Evolutionary conservation across 2,888 invertebrate genomes (phyloP).

Genomic region (Drosophila anceps): DNA sequence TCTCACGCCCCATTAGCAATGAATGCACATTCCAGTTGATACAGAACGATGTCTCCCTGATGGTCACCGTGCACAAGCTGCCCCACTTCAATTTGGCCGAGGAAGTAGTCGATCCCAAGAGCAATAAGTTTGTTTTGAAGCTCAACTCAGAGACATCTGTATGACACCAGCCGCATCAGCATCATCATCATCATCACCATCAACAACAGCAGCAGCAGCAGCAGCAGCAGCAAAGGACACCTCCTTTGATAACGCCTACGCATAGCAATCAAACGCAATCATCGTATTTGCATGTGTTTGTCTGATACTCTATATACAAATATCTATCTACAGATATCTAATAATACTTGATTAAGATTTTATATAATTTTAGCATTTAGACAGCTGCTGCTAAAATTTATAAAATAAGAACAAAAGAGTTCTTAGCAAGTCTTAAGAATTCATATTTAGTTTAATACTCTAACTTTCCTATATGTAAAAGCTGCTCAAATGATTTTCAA

Average conservation of each 20-base stretch:
- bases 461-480: neutral
- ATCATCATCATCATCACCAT: conserved; percentile 57
- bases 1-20: conserved; percentile 93
- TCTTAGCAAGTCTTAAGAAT: neutral
- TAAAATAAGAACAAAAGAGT: neutral
- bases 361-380: neutral
- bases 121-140: conserved; percentile 96
- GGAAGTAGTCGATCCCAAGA: conserved; percentile 98
- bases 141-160: conserved; percentile 98
- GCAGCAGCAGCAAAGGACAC: conserved; percentile 48
- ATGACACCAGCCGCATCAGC: conserved; percentile 87
- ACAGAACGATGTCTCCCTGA: conserved; percentile 95
- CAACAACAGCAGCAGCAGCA: conserved; percentile 36
- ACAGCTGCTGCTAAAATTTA: neutral
- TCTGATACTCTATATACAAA: conserved; percentile 70
- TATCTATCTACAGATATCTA: neutral
- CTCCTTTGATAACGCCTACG: conserved; percentile 76
- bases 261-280: conserved; percentile 84
- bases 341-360: neutral
- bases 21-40: conserved; percentile 95
- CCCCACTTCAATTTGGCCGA: conserved; percentile 98
- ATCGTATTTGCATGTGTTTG: conserved; percentile 84
- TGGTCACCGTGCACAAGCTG: conserved; percentile 93
- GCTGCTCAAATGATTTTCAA: conserved; percentile 17
- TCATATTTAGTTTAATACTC: neutral